Evolutionary conservation across 2,888 invertebrate species (phyloP).

Genomic region (Drosophila ustulata): DNA sequence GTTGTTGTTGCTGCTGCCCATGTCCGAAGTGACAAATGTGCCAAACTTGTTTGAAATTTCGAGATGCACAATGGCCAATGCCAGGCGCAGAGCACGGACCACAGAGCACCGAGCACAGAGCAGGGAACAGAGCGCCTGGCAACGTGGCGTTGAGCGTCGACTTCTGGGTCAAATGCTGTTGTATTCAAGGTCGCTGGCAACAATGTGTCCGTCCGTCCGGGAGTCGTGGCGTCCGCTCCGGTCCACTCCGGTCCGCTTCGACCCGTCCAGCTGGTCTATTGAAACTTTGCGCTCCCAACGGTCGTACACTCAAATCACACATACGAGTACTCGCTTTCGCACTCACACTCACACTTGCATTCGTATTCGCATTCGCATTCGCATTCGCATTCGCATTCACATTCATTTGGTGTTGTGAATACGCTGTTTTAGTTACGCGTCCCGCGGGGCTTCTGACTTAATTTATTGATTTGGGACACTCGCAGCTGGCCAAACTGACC

Average conservation of each 20-base stretch:
- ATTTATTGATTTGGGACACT: slow-evolving; percentile 58
- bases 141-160: not conserved
- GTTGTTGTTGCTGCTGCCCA: not conserved
- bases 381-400: not conserved
- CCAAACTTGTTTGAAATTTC: slow-evolving; percentile 58
- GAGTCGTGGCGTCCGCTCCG: not conserved
- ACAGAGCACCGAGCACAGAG: not conserved
- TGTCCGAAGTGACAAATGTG: slow-evolving; percentile 66
- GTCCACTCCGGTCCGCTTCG: no score
- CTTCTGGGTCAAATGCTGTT: slow-evolving; percentile 41
- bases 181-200: slow-evolving; percentile 52
- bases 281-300: slow-evolving; percentile 60
- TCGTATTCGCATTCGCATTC: no score
- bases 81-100: slow-evolving; percentile 7
- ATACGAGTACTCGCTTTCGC: not conserved
- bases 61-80: slow-evolving; percentile 51
- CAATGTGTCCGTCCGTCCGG: not conserved
- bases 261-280: slow-evolving; percentile 35
- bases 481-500: slow-evolving; percentile 15
- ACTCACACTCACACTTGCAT: not conserved
- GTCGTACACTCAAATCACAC: slow-evolving; percentile 21
- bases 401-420: slow-evolving; percentile 15
- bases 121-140: not conserved
- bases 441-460: slow-evolving; percentile 38
- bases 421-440: slow-evolving; percentile 38